Conservation (phyloP, 2,888 invertebrate species). For the Troides oblongomaculatus region DNA sequence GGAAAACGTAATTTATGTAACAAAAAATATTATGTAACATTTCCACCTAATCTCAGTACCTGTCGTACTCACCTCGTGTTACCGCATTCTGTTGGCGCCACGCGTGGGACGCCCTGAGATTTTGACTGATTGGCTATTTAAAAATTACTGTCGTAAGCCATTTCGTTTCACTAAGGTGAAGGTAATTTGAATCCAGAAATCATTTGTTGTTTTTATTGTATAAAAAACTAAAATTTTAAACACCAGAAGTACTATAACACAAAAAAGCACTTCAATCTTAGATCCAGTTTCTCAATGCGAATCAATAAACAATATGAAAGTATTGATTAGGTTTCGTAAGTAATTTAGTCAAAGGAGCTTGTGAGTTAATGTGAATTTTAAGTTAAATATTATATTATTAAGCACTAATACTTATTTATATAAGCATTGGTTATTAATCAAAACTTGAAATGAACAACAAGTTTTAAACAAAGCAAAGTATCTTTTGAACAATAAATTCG, state of each 20-base stretch:
- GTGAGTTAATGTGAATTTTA: no score
- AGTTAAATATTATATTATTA: no score
- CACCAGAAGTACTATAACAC: neutral
- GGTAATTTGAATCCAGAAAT: constrained; percentile 19
- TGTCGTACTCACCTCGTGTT: constrained; percentile 24
- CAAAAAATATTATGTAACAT: constrained; percentile 26
- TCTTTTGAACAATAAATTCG: constrained; percentile 11
- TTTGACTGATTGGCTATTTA: constrained; percentile 76
- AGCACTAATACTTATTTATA: no score
- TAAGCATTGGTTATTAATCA: neutral
- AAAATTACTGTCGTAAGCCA: constrained; percentile 68
- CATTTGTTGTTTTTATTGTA: neutral
- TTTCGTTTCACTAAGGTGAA: constrained; percentile 27
- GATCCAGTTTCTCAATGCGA: neutral
- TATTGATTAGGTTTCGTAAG: no score
- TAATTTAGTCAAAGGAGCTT: no score
- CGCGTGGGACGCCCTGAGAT: constrained; percentile 65
- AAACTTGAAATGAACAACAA: neutral
- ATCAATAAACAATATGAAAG: neutral
- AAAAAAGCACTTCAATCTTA: neutral
- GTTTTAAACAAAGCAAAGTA: constrained; percentile 6
- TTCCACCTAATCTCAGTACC: constrained; percentile 23
- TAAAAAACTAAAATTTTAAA: neutral
- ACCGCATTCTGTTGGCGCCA: constrained; percentile 49
- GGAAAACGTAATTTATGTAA: constrained; percentile 15